Evolutionary conservation across 2,888 invertebrate species (phyloP).

Genomic region (Calliphora vomitoria): DNA sequence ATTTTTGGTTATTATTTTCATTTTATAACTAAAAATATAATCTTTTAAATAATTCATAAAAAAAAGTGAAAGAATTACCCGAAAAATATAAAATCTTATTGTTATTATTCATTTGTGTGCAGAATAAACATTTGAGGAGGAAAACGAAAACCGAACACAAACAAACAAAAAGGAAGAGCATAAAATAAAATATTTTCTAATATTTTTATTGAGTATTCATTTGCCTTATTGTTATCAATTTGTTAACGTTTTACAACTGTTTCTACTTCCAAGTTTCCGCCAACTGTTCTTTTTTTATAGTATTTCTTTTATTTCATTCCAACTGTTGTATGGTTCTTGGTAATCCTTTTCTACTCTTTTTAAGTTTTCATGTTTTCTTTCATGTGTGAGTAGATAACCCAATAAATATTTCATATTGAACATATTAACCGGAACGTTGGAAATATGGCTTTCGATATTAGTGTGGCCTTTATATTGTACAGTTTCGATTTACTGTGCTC

Average conservation of each 20-base stretch:
- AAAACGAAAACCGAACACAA: conserved; percentile 21
- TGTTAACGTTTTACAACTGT: conserved; percentile 64
- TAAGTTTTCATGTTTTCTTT: neutral
- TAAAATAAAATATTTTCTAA: conserved; percentile 57
- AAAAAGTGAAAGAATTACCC: conserved; percentile 33
- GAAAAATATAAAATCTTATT: conserved; percentile 67
- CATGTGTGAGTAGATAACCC: neutral
- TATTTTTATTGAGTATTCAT: conserved; percentile 70
- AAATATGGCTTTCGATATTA: too few species aligned
- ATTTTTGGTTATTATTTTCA: conserved; percentile 17
- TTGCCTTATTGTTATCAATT: conserved; percentile 71
- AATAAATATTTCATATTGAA: neutral
- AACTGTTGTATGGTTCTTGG: neutral
- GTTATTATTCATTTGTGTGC: conserved; percentile 73
- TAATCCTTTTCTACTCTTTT: conserved; percentile 28
- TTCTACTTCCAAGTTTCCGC: conserved; percentile 43
- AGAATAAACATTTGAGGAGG: conserved; percentile 17
- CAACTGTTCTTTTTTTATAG: conserved; percentile 20
- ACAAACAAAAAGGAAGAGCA: neutral
- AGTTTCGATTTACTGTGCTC: too few species aligned
- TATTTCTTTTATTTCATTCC: conserved; percentile 11
- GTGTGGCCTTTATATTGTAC: too few species aligned
- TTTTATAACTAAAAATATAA: conserved; percentile 51
- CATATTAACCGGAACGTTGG: too few species aligned
- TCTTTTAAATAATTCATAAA: conserved; percentile 66